phyloP scores from a whole-genome alignment of 2,888 invertebrate genomes.

The Luffia ferchaultella region DNA sequence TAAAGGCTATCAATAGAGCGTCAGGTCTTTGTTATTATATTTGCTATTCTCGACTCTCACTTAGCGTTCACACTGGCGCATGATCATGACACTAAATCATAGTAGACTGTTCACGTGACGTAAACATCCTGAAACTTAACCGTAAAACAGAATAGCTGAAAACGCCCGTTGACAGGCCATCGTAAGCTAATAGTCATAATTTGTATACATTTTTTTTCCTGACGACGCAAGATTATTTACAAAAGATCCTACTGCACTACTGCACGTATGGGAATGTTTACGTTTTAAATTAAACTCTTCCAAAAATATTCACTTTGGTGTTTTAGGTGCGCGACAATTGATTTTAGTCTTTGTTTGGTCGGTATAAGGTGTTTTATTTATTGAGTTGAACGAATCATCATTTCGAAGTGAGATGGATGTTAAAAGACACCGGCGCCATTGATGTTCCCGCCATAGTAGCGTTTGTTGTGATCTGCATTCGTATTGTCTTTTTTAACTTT shows the following conservation, averaged over 20 bases:
- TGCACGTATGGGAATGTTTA: constrained; percentile 56
- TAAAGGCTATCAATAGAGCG: constrained; percentile 38
- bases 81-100: constrained; percentile 62
- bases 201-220: constrained; percentile 39
- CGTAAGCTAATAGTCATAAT: constrained; percentile 56
- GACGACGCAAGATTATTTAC: constrained; percentile 42
- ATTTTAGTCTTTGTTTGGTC: neutral
- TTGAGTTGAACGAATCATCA: neutral
- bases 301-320: neutral
- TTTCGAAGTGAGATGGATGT: neutral
- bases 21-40: constrained; percentile 54
- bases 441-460: constrained; percentile 9
- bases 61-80: constrained; percentile 58
- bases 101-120: constrained; percentile 47
- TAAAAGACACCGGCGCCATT: constrained; percentile 11
- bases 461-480: neutral
- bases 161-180: constrained; percentile 51
- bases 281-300: constrained; percentile 37
- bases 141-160: constrained; percentile 43
- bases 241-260: constrained; percentile 26
- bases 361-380: neutral
- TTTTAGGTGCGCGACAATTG: neutral
- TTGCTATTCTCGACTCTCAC: constrained; percentile 50
- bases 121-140: constrained; percentile 46
- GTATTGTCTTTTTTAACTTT: neutral